Percentiles rank a stretch among this genome's conserved stretches.
Conservation (phyloP, 2,797 vertebrate genomes). For the Myripristis murdjan region DNA sequence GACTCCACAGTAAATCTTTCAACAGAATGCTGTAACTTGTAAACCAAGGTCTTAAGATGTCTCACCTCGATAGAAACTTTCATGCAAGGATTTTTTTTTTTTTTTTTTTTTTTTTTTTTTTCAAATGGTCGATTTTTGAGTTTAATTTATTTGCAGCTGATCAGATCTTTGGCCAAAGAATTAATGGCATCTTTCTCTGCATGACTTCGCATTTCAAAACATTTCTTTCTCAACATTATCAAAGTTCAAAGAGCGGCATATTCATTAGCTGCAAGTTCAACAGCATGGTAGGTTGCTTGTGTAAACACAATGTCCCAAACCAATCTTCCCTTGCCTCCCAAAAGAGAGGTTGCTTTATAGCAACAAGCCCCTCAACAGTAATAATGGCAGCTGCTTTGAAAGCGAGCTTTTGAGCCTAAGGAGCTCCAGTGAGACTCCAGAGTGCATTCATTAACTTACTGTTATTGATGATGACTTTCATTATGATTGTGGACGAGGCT, state of each 20-base stretch:
- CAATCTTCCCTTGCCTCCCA: background rate
- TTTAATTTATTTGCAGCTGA: background rate
- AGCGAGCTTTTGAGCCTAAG: background rate
- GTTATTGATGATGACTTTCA: slow-evolving; percentile 13
- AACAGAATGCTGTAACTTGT: too few relatives aligned
- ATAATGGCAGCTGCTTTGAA: slow-evolving; percentile 1
- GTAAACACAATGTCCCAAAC: slow-evolving; percentile 11
- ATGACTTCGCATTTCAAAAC: slow-evolving; percentile 6
- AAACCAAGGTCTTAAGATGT: too few relatives aligned
- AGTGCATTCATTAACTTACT: background rate
- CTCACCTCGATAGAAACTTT: too few relatives aligned
- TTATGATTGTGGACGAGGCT: background rate
- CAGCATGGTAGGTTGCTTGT: slow-evolving; percentile 28
- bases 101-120: background rate
- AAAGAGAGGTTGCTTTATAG: slow-evolving; percentile 2
- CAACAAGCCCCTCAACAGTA: background rate
- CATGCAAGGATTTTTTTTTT: background rate
- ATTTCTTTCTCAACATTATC: background rate
- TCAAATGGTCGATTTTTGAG: too few relatives aligned
- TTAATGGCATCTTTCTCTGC: background rate
- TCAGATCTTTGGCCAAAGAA: slow-evolving; percentile 7
- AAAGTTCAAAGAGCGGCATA: slow-evolving; percentile 28
- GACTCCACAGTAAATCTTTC: too few relatives aligned
- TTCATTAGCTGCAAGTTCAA: slow-evolving; percentile 26
- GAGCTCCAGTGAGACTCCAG: slow-evolving; percentile 1